These are phyloP conservation scores for Mormoops blainvillei DNA, from an alignment of 2,113 vertebrate species.

Conservation along the genomic window DNA sequence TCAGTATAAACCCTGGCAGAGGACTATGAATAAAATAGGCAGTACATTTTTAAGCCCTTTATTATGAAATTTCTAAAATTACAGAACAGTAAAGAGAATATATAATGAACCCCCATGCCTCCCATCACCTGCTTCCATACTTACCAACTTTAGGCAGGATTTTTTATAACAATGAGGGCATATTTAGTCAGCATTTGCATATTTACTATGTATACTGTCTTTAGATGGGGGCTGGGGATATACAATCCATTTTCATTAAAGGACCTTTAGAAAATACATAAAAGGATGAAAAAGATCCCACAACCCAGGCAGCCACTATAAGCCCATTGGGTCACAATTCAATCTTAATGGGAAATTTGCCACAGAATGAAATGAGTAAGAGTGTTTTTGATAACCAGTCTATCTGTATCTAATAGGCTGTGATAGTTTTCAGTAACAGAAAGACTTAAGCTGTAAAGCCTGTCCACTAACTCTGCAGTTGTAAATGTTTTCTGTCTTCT, in stretches of 20 bases:
- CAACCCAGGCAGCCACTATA: not conserved
- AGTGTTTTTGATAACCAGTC: not conserved
- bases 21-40: not conserved
- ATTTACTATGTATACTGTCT: not conserved
- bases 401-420: not conserved
- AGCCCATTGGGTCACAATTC: not conserved
- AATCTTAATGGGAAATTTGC: not conserved
- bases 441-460: not conserved
- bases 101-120: not conserved
- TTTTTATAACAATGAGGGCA: not conserved
- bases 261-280: not conserved
- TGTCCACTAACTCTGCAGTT: not conserved
- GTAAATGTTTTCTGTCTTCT: not conserved
- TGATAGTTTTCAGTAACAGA: conserved; percentile 33
- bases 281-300: conserved; percentile 1
- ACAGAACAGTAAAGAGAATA: not conserved
- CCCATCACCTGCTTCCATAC: not conserved
- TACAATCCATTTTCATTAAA: not conserved
- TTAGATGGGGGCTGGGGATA: not conserved
- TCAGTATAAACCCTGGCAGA: not conserved
- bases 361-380: not conserved
- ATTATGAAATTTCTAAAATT: not conserved
- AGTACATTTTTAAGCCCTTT: not conserved
- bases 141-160: not conserved
- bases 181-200: not conserved